Percentiles rank a stretch among this genome's conserved stretches.
These are phyloP conservation scores for Arctia plantaginis DNA, from an alignment of 2,888 invertebrate genomes.

Conservation along the genomic window DNA sequence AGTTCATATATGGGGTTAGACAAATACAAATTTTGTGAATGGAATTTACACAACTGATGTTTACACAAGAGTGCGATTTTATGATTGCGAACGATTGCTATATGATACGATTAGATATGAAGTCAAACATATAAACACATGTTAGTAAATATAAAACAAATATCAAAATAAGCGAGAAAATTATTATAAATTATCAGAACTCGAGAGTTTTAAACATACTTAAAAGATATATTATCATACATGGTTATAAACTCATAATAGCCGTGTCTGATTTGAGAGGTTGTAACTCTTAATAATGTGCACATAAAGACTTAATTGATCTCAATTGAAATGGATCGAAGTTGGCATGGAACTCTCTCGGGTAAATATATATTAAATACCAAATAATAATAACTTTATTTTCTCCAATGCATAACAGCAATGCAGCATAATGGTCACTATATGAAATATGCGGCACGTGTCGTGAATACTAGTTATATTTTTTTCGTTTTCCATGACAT, in stretches of 20 bases:
- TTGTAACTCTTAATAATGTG: conserved; percentile 21
- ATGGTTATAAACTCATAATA: conserved; percentile 8
- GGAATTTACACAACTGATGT: conserved; percentile 23
- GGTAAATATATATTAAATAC: conserved; percentile 1
- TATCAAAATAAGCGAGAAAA: not conserved
- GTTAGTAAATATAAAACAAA: conserved; percentile 26
- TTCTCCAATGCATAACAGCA: not conserved
- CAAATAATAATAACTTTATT: not conserved
- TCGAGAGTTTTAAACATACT: not conserved
- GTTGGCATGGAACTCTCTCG: not conserved
- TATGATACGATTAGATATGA: conserved; percentile 20
- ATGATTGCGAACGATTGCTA: conserved; percentile 29
- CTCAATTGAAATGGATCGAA: conserved; percentile 36
- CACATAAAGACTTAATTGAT: conserved; percentile 32
- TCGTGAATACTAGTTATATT: not conserved
- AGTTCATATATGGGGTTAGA: conserved; percentile 39
- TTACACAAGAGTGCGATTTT: conserved; percentile 22
- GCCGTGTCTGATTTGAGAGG: conserved; percentile 33
- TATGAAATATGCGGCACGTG: not conserved
- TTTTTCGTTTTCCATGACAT: not conserved
- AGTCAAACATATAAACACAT: conserved; percentile 24
- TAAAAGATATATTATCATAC: not conserved
- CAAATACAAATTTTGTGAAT: conserved; percentile 24
- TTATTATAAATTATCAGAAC: not conserved
- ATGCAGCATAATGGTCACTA: not conserved